phyloP scores from a whole-genome alignment of 2,113 vertebrate species.

The Aptenodytes patagonicus region DNA sequence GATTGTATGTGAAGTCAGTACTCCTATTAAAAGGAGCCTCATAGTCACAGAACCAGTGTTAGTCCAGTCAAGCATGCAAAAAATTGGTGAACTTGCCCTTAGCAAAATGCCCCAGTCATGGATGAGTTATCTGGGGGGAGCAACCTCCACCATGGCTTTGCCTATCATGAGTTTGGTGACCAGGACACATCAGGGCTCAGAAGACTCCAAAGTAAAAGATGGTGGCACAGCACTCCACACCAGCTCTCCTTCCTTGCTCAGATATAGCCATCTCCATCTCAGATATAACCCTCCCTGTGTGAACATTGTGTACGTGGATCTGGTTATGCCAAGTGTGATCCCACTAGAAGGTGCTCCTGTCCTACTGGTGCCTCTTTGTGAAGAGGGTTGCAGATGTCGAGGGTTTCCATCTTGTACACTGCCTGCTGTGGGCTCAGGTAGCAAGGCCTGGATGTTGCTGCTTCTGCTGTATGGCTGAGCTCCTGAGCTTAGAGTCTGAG shows the following conservation, averaged over 20 bases:
- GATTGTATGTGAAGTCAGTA: neutral
- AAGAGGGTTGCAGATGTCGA: neutral
- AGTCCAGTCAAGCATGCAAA: neutral
- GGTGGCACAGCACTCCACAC: neutral
- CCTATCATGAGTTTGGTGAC: neutral
- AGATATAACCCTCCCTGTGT: neutral
- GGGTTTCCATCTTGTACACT: neutral
- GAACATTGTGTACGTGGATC: neutral
- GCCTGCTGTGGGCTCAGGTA: neutral
- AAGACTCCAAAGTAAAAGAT: neutral
- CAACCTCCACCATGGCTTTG: neutral
- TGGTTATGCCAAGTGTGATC: neutral
- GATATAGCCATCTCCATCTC: neutral
- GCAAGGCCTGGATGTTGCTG: neutral
- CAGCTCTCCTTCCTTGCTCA: neutral
- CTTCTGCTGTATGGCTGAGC: neutral
- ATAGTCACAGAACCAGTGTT: neutral
- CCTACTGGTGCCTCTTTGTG: neutral
- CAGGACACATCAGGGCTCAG: neutral
- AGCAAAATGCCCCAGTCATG: neutral
- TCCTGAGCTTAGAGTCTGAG: neutral
- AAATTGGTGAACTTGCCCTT: neutral
- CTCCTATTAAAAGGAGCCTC: neutral
- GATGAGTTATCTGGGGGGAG: neutral
- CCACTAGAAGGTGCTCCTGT: neutral